Base-by-base conservation (phyloP, 2,797 vertebrate species). In the Lacerta viridis region DNA sequence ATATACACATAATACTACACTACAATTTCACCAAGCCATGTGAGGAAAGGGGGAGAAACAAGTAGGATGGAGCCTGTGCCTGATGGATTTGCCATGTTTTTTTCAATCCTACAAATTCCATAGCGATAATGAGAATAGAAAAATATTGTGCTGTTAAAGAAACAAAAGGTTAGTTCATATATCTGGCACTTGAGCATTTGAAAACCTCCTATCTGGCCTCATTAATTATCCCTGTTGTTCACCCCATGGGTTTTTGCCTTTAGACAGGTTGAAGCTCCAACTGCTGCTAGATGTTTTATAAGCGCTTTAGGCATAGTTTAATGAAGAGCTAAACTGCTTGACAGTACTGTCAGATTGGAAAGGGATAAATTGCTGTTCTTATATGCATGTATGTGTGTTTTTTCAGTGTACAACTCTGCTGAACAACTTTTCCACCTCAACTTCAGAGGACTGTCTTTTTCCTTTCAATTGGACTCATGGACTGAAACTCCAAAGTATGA, bases 381-480 rank as follows among this genome's bases (percentile, higher is more conserved):
- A 0, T 91, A 85, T 90, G 8, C 91, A 8, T 74, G 43, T 50
- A 20, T 88, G 66, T 72, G 6, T 87, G 78, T 93, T 89, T 90
- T 5, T n/a, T 72, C 93, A 99, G 99, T 99, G 94, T 99, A 99
- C 96, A 99, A 99, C 95, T 98, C 99, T 50, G 98, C 98, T 72
- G 99, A 99, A 95, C 99, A 99, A 94, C 97, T 99, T 94, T 99
- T 99, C 97, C 99, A 99, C 96, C 98, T 99, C 97, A 99, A 99
- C 96, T 99, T 99, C 95, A 97, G 99, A 95, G 99, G 99, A 94
- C 97, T 99, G 88, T 99, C 99, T 1, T 99, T 99, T 97, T 99
- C 98, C 94, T 99, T 99, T 95, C 99, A 99, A 95, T 97, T 99
- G 96, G 99, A 99, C 96, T 99, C 98, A 1, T 99, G 99, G 99